These are phyloP conservation scores for Epinephelus coioides DNA, from an alignment of 2,797 vertebrate genomes.

Conservation along the genomic window DNA sequence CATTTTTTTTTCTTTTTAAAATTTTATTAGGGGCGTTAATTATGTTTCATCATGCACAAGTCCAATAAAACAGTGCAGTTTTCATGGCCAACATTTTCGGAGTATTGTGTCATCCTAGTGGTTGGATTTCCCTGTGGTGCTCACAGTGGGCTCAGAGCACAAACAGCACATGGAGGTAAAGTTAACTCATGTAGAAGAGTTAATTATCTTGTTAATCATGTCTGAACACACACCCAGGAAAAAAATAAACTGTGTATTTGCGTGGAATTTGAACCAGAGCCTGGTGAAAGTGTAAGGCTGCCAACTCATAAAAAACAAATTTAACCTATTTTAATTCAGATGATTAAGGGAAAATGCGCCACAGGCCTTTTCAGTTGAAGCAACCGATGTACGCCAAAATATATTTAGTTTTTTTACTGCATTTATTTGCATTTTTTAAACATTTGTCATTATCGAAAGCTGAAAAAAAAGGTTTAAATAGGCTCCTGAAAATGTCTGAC, in stretches of 20 bases:
- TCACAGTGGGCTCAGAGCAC: conserved; percentile 22
- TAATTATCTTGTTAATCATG: conserved; percentile 38
- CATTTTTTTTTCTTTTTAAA: not conserved
- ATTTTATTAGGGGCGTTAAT: not conserved
- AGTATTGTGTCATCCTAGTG: conserved; percentile 31
- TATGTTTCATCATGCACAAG: conserved; percentile 22
- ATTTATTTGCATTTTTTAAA: conserved; percentile 4
- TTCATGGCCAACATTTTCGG: conserved; percentile 31
- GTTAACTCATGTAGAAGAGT: conserved; percentile 21
- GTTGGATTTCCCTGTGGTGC: conserved; percentile 31
- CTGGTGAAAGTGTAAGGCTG: not conserved
- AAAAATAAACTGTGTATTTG: not conserved
- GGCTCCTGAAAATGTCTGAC: too few relatives aligned
- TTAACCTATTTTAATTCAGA: too few relatives aligned
- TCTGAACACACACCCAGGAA: conserved; percentile 4
- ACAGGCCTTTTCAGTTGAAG: too few relatives aligned
- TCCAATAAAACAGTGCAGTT: conserved; percentile 23
- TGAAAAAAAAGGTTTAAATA: too few relatives aligned
- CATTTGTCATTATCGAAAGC: not conserved
- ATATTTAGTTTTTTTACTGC: not conserved
- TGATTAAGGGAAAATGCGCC: too few relatives aligned
- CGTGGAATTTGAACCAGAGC: not conserved
- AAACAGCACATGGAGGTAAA: conserved; percentile 32
- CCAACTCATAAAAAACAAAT: not conserved
- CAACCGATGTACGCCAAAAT: too few relatives aligned